Conservation (phyloP, 2,797 vertebrate species). For the Fundulus diaphanus region DNA sequence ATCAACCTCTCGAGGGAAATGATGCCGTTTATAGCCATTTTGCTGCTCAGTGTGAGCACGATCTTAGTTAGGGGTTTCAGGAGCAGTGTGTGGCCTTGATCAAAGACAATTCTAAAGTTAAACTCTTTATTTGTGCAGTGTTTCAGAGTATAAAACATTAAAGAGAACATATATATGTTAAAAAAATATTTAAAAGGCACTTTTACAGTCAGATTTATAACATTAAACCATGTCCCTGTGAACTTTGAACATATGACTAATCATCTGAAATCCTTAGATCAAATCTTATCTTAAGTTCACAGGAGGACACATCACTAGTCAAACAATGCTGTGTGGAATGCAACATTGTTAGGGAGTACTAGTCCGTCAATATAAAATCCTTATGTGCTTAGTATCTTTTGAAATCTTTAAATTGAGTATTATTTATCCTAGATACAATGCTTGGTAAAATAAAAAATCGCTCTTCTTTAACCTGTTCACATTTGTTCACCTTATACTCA, state of each 20-base stretch:
- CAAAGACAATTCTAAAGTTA: conserved; percentile 33
- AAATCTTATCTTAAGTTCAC: conserved; percentile 6
- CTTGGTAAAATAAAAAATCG: too few species aligned
- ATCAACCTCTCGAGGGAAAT: conserved; percentile 49
- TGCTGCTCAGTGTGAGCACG: conserved; percentile 38
- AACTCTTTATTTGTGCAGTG: conserved; percentile 27
- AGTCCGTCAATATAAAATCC: too few species aligned
- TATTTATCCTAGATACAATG: too few species aligned
- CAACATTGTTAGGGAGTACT: background rate
- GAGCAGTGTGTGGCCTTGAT: conserved; percentile 21
- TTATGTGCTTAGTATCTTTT: too few species aligned
- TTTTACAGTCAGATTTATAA: conserved; percentile 32
- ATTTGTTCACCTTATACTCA: too few species aligned
- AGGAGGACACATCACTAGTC: background rate
- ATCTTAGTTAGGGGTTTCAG: conserved; percentile 26
- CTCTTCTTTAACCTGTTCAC: too few species aligned
- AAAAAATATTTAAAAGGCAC: conserved; percentile 17
- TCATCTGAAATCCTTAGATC: conserved; percentile 15
- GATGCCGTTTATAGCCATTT: conserved; percentile 28
- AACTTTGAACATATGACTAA: conserved; percentile 21
- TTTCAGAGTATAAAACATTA: conserved; percentile 32
- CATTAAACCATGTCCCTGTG: conserved; percentile 15
- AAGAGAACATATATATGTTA: conserved; percentile 30
- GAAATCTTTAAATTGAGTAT: too few species aligned
- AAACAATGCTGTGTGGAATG: background rate